Base-by-base conservation (phyloP, 2,113 vertebrate species). In the Eidolon helvum region DNA sequence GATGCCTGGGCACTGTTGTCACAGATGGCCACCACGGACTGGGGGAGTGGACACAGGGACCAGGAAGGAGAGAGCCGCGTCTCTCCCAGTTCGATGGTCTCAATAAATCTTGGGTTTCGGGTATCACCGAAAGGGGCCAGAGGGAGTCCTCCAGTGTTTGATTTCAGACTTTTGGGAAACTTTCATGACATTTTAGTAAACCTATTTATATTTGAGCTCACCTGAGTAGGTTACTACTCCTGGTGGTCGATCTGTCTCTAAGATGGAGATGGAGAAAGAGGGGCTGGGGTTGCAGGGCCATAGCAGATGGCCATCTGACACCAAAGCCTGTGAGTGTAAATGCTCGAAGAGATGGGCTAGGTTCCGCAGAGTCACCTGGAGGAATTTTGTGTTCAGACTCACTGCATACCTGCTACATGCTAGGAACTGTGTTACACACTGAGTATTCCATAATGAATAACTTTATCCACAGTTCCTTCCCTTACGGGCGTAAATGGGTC, bases 261-360 rank as follows among this genome's bases (percentile, higher is more conserved):
- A n/a, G 63, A 66, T 66, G 63, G 12, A 18, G 14, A 15, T 3
- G 68, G 48, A 90, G 55, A 78, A n/a, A 57, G 74, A 21, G 11
- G 4, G 2, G 45, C 2, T 11, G 10, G 22, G 18, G n/a, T n/a
- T n/a, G 3, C 21, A 22, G n/a, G 71, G 8, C 10, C 40, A 2
- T 48, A 28, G n/a, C 22, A 65, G 21, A 33, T 4, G 28, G 74
- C 18, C 11, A 21, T 6, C n/a, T 30, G 15, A 10, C 28, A 45
- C 5, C 35, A 28, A 48, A 74, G 45, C 0, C 74, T 68, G 4
- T 43, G 85, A 59, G 53, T 30, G 10, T 35, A 66, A 59, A 35
- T 24, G 10, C 50, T 53, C 19, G 2, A 16, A 53, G 10, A 30
- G 24, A 45, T 8, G 19, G 68, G 9, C 35, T 63, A 35, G 38